phyloP scores from a whole-genome alignment of 2,888 invertebrate genomes.

The Drosophila merina region DNA sequence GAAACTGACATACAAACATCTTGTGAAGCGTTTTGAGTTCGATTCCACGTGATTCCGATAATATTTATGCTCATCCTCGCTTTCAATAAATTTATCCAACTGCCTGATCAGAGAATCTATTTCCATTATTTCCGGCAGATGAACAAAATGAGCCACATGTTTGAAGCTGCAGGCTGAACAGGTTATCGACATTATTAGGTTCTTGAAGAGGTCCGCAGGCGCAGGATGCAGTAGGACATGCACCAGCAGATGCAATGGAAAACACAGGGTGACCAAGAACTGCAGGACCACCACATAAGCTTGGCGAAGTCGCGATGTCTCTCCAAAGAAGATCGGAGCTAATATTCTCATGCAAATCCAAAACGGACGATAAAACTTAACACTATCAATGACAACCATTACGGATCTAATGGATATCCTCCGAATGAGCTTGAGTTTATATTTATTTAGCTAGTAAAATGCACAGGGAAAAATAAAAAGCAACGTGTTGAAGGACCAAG shows the following conservation, averaged over 20 bases:
- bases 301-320: slow-evolving; percentile 13
- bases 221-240: slow-evolving; percentile 40
- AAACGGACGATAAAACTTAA: slow-evolving; percentile 51
- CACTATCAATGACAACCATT: slow-evolving; percentile 48
- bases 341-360: slow-evolving; percentile 54
- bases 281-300: slow-evolving; percentile 40
- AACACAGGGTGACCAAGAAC: slow-evolving; percentile 52
- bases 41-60: slow-evolving; percentile 38
- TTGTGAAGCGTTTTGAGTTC: slow-evolving; percentile 28
- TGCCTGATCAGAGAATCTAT: slow-evolving; percentile 41
- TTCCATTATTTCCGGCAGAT: slow-evolving; percentile 44
- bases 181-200: slow-evolving; percentile 47
- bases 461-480: slow-evolving; percentile 19
- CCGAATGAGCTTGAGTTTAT: slow-evolving; percentile 34
- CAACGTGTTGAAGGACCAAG: too few species aligned
- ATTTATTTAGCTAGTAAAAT: slow-evolving; percentile 17
- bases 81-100: slow-evolving; percentile 45
- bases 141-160: slow-evolving; percentile 38
- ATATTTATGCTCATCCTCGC: slow-evolving; percentile 42
- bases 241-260: slow-evolving; percentile 62
- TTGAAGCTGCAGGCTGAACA: slow-evolving; percentile 58
- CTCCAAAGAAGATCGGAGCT: slow-evolving; percentile 49
- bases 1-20: slow-evolving; percentile 49
- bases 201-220: slow-evolving; percentile 49
- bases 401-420: neutral